phyloP scores from a whole-genome alignment of 1,140 invertebrate species.

The Drosophila varians region DNA sequence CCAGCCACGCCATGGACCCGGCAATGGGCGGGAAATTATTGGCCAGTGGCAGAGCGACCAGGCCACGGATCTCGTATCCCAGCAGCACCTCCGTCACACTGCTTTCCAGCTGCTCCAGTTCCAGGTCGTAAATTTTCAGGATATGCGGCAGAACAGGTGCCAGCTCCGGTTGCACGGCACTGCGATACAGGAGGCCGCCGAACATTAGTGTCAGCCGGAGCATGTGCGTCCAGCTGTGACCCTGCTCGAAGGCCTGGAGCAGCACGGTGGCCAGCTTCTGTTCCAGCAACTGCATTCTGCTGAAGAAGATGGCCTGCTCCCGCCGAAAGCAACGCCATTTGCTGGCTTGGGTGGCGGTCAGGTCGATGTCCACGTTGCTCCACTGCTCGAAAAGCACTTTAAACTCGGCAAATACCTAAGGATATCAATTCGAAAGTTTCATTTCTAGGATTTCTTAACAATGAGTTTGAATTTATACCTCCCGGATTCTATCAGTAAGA shows the following conservation, averaged over 20 bases:
- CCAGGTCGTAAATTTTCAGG: conserved; percentile 56
- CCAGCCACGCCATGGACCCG: conserved; percentile 88
- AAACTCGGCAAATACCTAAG: conserved; percentile 86
- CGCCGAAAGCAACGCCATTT: conserved; percentile 85
- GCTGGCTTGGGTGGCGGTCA: conserved; percentile 51
- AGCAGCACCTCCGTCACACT: conserved; percentile 54
- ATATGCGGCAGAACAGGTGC: conserved; percentile 66
- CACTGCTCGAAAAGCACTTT: conserved; percentile 88
- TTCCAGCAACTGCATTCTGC: conserved; percentile 87
- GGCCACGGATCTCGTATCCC: conserved; percentile 57
- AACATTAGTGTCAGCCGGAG: conserved; percentile 84
- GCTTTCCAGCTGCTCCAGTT: conserved; percentile 66
- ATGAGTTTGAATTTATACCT: conserved; percentile 82
- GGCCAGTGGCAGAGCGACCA: conserved; percentile 84
- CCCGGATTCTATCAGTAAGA: conserved; percentile 84
- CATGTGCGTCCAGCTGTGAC: conserved; percentile 87
- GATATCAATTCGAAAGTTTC: too few relatives aligned
- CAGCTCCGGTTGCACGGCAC: conserved; percentile 60
- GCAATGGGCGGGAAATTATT: conserved; percentile 89
- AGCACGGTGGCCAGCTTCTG: conserved; percentile 89
- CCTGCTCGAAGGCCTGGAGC: conserved; percentile 89
- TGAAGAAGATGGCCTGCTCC: conserved; percentile 86
- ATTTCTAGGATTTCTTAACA: background rate
- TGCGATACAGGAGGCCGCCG: conserved; percentile 58
- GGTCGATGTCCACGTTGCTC: conserved; percentile 85